A percentile compares a stretch with the other conserved stretches of the same genome.
phyloP scores from a whole-genome alignment of 2,113 vertebrate genomes.

The Hydropotes inermis region DNA sequence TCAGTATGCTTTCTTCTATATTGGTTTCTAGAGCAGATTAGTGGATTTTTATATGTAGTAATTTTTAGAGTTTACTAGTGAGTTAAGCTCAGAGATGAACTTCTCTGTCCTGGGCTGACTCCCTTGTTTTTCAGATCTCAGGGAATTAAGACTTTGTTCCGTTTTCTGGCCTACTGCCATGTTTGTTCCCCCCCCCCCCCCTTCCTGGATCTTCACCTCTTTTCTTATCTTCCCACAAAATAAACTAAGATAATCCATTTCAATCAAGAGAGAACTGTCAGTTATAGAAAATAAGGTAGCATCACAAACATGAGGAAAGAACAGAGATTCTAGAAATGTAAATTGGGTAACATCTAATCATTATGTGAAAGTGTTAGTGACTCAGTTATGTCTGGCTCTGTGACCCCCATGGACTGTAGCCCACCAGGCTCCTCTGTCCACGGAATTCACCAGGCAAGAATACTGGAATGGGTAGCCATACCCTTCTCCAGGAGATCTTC shows the following conservation, averaged over 20 bases:
- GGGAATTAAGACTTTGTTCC: neutral
- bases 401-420: neutral
- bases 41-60: neutral
- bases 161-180: neutral
- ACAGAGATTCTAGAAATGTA: neutral
- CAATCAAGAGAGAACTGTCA: neutral
- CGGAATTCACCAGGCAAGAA: neutral
- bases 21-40: neutral
- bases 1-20: neutral
- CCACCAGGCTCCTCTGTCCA: neutral
- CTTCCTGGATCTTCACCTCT: neutral
- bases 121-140: neutral
- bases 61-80: neutral
- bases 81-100: neutral
- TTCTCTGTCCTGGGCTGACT: neutral
- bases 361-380: neutral
- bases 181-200: neutral
- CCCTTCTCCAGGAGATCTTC: neutral
- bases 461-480: neutral
- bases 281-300: neutral
- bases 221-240: neutral
- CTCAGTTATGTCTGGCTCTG: neutral
- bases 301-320: neutral
- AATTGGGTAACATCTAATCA: neutral
- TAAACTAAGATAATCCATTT: conserved; percentile 13